Base-by-base conservation (phyloP, 1,140 invertebrate genomes). In the Drosophila auraria region DNA sequence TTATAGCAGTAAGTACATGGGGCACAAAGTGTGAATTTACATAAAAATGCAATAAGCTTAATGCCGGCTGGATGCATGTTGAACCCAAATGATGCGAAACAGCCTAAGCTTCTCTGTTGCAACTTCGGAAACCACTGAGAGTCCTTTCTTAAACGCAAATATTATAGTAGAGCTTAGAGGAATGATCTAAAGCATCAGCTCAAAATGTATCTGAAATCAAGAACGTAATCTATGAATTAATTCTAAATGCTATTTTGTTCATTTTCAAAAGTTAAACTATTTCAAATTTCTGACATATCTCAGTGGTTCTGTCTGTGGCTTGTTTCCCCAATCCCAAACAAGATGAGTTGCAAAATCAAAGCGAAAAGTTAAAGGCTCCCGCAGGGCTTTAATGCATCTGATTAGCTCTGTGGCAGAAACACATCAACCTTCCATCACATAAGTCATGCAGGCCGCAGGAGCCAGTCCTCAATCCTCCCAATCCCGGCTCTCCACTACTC, bases 11-110 rank as follows among this genome's bases (percentile, higher is more conserved):
- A 71, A 66, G 59, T 83, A 72, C 61, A 76, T 59, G 68, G 77
- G 53, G 49, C 56, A 44, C 51, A 79, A 83, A 83, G 81, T 79
- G 77, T 72, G 69, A 79, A 83, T 83, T 83, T 83, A 83, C 81
- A 83, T 83, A 80, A 83, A 83, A 83, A 83, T 83, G 81, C 77
- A 83, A 83, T 83, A 83, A 83, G 78, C 81, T 65, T 76, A 71
- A 76, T 70, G 61, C 75, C 73, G 30, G n/a, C 9, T 51, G 45
- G 51, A 64, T 56, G 44, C 66, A 51, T 60, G 27, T 40, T 40
- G 49, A 38, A 74, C 57, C 50, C 45, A 57, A 76, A 63, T 76
- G 73, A 76, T 76, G 45, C 42, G 23, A 44, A 64, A 27, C 27
- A 17, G 44, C 59, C 71, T 65, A 75, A 50, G 54, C 54, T 57